Evolutionary conservation across 2,113 vertebrate species (phyloP).

Genomic region (Oryzias celebensis): DNA sequence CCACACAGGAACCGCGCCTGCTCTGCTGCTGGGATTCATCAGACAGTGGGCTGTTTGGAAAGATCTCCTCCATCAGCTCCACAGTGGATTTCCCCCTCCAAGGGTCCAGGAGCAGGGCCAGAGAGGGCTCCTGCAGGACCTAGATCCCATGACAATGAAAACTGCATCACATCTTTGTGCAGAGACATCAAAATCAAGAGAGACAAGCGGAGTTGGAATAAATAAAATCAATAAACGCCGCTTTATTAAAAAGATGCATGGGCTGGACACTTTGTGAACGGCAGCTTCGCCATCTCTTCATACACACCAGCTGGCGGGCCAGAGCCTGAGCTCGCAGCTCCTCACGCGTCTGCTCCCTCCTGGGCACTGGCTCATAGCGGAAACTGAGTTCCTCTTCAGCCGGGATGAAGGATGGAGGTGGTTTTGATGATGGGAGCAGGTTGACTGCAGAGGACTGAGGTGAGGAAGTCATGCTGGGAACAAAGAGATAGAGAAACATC

Average conservation of each 20-base stretch:
- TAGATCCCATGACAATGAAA: conserved; percentile 7
- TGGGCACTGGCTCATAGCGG: conserved; percentile 56
- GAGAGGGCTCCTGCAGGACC: conserved; percentile 83
- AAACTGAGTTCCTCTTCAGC: conserved; percentile 36
- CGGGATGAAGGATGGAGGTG: background rate
- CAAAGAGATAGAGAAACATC: background rate
- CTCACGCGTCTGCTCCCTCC: conserved; percentile 77
- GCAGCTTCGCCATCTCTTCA: background rate
- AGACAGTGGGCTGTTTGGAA: conserved; percentile 67
- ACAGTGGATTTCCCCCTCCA: conserved; percentile 86
- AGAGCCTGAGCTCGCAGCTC: conserved; percentile 85
- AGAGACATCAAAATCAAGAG: background rate
- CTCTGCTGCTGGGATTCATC: conserved; percentile 59
- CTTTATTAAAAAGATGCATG: background rate
- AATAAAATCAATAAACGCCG: background rate
- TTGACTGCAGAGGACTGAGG: background rate
- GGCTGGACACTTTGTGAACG: background rate
- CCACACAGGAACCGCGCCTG: conserved; percentile 52
- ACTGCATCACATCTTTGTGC: no score
- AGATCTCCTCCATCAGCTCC: conserved; percentile 92
- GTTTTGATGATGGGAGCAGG: background rate
- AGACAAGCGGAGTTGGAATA: background rate
- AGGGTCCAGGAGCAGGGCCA: conserved; percentile 86
- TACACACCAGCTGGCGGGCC: conserved; percentile 82
- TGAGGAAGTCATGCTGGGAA: background rate